Evolutionary conservation across 2,113 vertebrate genomes (phyloP).

Genomic region (Parus major): DNA sequence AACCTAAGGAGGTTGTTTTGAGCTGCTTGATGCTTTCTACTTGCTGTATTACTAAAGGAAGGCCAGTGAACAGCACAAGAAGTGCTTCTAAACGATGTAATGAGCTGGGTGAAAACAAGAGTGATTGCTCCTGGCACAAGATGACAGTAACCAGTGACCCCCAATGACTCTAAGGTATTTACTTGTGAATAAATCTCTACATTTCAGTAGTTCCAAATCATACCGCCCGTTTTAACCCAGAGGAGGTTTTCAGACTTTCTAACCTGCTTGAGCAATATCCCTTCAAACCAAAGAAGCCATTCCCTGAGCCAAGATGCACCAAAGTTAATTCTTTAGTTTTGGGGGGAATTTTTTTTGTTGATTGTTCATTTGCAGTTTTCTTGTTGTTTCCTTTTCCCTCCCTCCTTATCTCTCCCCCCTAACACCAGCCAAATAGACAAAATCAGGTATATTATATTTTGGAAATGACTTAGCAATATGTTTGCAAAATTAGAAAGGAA

Average conservation of each 20-base stretch:
- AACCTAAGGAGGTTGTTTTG: not conserved
- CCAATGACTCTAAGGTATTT: not conserved
- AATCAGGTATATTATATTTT: not conserved
- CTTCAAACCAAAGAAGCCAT: not conserved
- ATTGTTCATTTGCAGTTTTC: not conserved
- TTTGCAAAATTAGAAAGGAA: not conserved
- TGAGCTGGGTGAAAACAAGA: not conserved
- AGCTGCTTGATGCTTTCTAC: not conserved
- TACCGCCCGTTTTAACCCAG: not conserved
- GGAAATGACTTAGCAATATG: not conserved
- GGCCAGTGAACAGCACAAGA: not conserved
- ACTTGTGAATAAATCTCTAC: not conserved
- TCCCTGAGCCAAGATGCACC: not conserved
- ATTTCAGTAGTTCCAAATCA: not conserved
- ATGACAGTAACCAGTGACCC: not conserved
- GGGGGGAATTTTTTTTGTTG: not conserved
- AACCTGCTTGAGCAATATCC: not conserved
- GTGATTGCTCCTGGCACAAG: not conserved
- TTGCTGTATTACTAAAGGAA: not conserved
- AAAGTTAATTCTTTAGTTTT: not conserved
- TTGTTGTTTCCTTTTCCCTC: not conserved
- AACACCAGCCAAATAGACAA: not conserved
- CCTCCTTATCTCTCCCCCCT: accelerated
- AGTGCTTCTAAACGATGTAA: not conserved
- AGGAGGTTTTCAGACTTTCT: not conserved